Base-by-base conservation (phyloP, 2,888 invertebrate genomes). In the Formica aserva region DNA sequence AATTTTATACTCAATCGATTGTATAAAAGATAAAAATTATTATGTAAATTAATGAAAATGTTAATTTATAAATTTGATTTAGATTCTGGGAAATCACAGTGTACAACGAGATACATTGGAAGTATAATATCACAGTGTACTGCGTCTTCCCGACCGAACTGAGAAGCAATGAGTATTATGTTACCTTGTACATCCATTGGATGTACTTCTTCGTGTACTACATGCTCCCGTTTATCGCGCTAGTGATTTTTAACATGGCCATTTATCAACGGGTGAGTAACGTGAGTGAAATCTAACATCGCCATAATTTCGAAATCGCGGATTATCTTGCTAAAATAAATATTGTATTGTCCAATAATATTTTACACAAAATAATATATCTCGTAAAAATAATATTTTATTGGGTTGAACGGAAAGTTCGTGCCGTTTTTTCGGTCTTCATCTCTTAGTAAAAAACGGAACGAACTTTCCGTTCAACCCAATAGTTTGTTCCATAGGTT, bases 171-270 rank as follows among this genome's bases (percentile, higher is more conserved):
- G 95, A 96, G 35, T 95, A 96, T 0, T 99, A 99, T 95, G 97
- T 97, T 84, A 96, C 97, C 57, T 96, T 99, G 62, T 99, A 99
- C 95, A 98, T 98, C 87, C 97, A 98, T 94, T 99, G 99, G 98
- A 96, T 98, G 95, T 99, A 99, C 95, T 96, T 99, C 92, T 96
- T 99, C 87, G 97, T 99, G 92, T 98, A 99, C 96, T 99, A 99
- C 95, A 96, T 98, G 91, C 96, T 99, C 91, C 99, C 99, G 3
- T 98, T 99, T 95, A 96, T 97, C 80, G 97, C 97, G 86, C 96
- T 99, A 90, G 98, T 98, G 67, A 97, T 98, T 86, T 97, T 99
- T 92, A 99, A 99, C 95, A 96, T 97, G 82, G 97, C 98, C 94
- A 99, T 99, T 93, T 98, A 98, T 95, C 96, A 96, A 89, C 98